These are phyloP conservation scores for Ashinkailepas kermadecensis DNA, from an alignment of 2,888 invertebrate species.

Conservation along the genomic window DNA sequence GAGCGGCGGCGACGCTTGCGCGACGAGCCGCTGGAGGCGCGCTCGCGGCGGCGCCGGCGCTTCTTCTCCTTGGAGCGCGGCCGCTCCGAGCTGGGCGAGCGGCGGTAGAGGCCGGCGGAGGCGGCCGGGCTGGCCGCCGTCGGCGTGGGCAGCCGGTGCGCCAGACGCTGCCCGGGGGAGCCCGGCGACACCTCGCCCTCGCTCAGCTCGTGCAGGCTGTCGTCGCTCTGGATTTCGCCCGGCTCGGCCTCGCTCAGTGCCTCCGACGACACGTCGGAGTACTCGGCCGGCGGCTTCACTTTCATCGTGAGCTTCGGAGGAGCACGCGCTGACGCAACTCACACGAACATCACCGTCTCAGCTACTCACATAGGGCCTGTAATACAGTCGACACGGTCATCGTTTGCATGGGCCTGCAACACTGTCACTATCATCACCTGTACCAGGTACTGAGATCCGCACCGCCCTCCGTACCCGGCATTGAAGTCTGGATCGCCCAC, in stretches of 20 bases:
- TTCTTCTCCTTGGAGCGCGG: slow-evolving; percentile 15
- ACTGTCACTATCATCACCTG: no score
- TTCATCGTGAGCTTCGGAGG: not conserved
- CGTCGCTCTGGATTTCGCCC: slow-evolving; percentile 69
- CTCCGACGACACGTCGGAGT: slow-evolving; percentile 90
- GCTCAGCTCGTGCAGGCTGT: not conserved
- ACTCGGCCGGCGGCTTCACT: slow-evolving; percentile 56
- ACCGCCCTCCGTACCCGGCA: no score
- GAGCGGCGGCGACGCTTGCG: not conserved
- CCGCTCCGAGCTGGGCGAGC: not conserved
- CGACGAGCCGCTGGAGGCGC: slow-evolving; percentile 17
- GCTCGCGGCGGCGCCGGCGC: not conserved
- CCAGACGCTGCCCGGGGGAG: not conserved
- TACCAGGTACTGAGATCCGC: no score
- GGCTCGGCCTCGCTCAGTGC: slow-evolving; percentile 83
- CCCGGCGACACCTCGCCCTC: slow-evolving; percentile 1
- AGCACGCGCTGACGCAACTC: no score
- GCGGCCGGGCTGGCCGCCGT: not conserved
- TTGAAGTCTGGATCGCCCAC: no score
- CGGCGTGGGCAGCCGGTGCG: not conserved
- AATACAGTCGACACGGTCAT: no score
- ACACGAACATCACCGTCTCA: no score
- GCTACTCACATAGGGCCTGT: no score
- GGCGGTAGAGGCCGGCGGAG: not conserved
- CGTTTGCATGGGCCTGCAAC: no score